A percentile compares a stretch with the other conserved stretches of the same genome.
phyloP scores from a whole-genome alignment of 2,888 invertebrate species.

The Hirtodrosophila alboralis region DNA sequence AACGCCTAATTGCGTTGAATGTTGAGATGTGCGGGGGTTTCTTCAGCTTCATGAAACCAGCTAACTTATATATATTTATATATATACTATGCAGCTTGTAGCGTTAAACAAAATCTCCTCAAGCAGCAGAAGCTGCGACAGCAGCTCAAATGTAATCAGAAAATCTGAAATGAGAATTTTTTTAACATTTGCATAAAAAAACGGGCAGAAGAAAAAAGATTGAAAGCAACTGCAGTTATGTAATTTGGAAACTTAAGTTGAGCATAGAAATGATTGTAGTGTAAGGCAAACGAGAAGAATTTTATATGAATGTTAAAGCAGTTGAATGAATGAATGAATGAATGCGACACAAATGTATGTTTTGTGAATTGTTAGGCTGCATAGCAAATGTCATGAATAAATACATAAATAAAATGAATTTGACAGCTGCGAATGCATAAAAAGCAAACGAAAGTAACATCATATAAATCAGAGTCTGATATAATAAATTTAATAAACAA shows the following conservation, averaged over 20 bases:
- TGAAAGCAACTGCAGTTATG: conserved; percentile 36
- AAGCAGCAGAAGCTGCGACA: conserved; percentile 13
- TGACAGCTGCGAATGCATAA: neutral
- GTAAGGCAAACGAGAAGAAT: conserved; percentile 15
- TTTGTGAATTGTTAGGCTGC: conserved; percentile 7
- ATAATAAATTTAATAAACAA: no score
- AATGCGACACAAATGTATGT: conserved; percentile 10
- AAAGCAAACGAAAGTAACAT: no score
- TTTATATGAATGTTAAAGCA: conserved; percentile 28
- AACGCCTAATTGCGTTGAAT: conserved; percentile 33
- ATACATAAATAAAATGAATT: conserved; percentile 6
- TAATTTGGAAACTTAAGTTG: conserved; percentile 30
- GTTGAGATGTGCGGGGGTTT: conserved; percentile 9
- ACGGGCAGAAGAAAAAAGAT: neutral
- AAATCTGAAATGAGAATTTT: conserved; percentile 49
- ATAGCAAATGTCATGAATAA: neutral
- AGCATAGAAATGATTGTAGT: conserved; percentile 22
- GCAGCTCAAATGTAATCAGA: conserved; percentile 57
- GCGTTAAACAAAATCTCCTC: conserved; percentile 27
- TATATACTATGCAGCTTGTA: conserved; percentile 41
- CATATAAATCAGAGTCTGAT: neutral
- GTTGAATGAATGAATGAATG: conserved; percentile 13
- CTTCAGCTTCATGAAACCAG: neutral
- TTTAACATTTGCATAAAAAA: conserved; percentile 61
- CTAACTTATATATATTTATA: conserved; percentile 3